These are phyloP conservation scores for Grus americana DNA, from an alignment of 2,113 vertebrate genomes.

Conservation along the genomic window DNA sequence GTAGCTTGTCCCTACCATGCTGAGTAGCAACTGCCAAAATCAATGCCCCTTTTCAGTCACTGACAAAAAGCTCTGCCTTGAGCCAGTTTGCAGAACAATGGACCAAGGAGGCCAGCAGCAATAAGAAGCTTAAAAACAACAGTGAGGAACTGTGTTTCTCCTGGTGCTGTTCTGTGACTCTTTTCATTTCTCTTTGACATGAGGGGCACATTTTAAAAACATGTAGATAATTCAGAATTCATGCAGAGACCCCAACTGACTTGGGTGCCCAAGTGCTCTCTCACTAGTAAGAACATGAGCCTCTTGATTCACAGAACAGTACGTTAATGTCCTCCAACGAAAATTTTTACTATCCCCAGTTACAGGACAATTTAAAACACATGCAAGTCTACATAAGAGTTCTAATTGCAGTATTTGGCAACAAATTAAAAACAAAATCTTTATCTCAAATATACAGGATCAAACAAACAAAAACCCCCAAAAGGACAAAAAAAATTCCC, in stretches of 20 bases:
- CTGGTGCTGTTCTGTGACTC: neutral
- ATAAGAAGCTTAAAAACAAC: conserved; percentile 44
- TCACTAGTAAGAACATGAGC: neutral
- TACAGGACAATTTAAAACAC: neutral
- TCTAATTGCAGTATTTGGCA: neutral
- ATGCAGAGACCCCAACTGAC: neutral
- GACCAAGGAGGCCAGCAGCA: conserved; percentile 29
- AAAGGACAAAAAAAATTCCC: neutral
- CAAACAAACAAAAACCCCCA: accelerated
- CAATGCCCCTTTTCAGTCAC: conserved; percentile 34
- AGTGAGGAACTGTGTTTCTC: neutral
- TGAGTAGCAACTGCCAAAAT: conserved; percentile 26
- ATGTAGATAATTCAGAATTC: neutral
- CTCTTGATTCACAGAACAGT: neutral
- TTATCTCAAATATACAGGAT: neutral
- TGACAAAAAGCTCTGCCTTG: conserved; percentile 39
- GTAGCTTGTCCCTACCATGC: neutral
- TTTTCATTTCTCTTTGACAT: neutral
- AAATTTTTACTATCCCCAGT: neutral
- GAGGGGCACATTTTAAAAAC: neutral
- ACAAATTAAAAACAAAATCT: neutral
- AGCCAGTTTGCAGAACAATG: conserved; percentile 17
- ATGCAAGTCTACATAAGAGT: neutral
- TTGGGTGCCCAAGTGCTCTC: neutral
- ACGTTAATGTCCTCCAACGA: neutral